Conservation (phyloP, 2,797 vertebrate species). For the Sebastes wilsoni region DNA sequence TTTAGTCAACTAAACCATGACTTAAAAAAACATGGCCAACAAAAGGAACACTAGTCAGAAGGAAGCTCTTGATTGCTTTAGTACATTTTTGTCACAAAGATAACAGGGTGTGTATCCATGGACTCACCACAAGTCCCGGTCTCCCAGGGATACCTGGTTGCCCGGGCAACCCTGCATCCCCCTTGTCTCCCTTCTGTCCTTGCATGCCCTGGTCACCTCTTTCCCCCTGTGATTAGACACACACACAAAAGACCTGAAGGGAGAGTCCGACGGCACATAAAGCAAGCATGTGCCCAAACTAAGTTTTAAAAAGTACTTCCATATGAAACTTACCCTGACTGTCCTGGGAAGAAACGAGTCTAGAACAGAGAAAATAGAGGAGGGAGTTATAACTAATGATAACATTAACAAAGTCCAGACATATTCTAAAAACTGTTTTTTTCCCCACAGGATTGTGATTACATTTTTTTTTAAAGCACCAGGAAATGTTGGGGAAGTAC, state of each 20-base stretch:
- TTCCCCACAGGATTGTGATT: too few species aligned
- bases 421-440: too few species aligned
- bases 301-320: background rate
- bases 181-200: constrained; percentile 89
- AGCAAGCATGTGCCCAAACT: background rate
- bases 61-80: background rate
- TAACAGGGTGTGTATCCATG: background rate
- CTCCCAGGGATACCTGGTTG: constrained; percentile 86
- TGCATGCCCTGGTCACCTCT: constrained; percentile 79
- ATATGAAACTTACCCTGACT: constrained; percentile 63
- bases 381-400: background rate
- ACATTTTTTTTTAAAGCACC: too few species aligned
- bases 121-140: constrained; percentile 87
- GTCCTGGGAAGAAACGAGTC: constrained; percentile 26
- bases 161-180: constrained; percentile 82
- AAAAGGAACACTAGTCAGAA: too few species aligned
- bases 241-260: background rate
- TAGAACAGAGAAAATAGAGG: constrained; percentile 30
- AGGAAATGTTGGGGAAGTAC: background rate
- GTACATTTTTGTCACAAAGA: background rate
- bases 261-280: background rate
- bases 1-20: too few species aligned
- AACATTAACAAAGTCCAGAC: too few species aligned
- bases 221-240: constrained; percentile 72
- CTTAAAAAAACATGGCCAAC: too few species aligned